phyloP scores from a whole-genome alignment of 2,113 vertebrate genomes.

The Amphilophus citrinellus region DNA sequence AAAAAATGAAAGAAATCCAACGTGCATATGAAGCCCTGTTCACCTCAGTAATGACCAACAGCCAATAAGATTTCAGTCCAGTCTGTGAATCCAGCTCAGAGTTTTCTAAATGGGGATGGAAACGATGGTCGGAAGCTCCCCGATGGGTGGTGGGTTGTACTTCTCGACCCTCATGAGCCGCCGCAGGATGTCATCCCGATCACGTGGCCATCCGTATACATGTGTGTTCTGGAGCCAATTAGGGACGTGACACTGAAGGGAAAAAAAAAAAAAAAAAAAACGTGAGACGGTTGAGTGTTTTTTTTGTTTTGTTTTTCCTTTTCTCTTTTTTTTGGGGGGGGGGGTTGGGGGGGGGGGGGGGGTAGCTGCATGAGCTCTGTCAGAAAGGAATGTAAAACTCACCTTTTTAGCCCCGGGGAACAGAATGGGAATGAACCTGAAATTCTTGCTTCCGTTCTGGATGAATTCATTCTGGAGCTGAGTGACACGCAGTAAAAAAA shows the following conservation, averaged over 20 bases:
- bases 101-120: constrained; percentile 79
- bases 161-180: constrained; percentile 86
- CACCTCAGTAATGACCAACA: neutral
- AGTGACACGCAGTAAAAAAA: neutral
- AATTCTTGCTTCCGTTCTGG: constrained; percentile 86
- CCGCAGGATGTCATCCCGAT: constrained; percentile 83
- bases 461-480: constrained; percentile 87
- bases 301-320: neutral
- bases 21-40: neutral
- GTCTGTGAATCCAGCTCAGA: neutral
- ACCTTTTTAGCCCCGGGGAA: constrained; percentile 85
- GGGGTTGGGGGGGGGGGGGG: too few relatives aligned
- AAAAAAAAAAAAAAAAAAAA: neutral
- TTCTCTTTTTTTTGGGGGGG: too few relatives aligned
- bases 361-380: too few relatives aligned
- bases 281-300: neutral
- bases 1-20: too few relatives aligned
- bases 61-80: constrained; percentile 28
- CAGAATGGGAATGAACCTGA: constrained; percentile 85
- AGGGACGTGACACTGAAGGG: constrained; percentile 80
- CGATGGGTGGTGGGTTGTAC: constrained; percentile 84
- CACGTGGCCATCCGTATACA: constrained; percentile 82
- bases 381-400: neutral
- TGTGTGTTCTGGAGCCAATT: constrained; percentile 86
- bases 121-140: constrained; percentile 84